Evolutionary conservation across 2,888 invertebrate species (phyloP), one percentile per base, ranked within the genome.

Genomic region (Platynereis dumerilii): DNA sequence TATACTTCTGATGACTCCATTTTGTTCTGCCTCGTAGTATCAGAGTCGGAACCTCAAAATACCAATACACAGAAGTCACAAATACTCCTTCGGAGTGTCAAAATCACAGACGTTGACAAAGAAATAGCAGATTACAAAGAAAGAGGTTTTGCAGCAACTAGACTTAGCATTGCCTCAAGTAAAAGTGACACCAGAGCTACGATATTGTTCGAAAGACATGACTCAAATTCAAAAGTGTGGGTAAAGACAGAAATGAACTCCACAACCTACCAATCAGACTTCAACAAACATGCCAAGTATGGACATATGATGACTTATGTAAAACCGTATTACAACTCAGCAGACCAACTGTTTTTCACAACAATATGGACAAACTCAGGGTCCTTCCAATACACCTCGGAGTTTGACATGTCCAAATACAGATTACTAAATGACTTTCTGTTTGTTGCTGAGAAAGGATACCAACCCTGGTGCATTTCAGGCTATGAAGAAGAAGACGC

Each of bases 401-500:
- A 68, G 34, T 27, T 56, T 22, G 66, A 63, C 39, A 68, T 68
- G 68, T 68, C 66, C 26, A 26, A 62, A 26, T 60, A 66, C 42
- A 34, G 63, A 53, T 44, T 67, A 7, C 57, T 67, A n/a, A 57
- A 53, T 29, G 67, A 67, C 55, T 61, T 67, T 29, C 45, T 55
- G 29, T 27, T 64, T 20, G 55, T 34, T 20, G 64, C 58, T n/a
- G 58, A 60, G 59, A 67, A 64, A 48, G 58, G 59, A 24, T 67
- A 59, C 28, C 44, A 45, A 24, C 67, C 67, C 2, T 45, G 53
- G 7, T 67, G 63, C 44, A 60, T 67, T n/a, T 29, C 63, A 42
- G 67, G 67, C 17, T 67, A 67, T 29, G 67, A 67, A 34, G 58
- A 57, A 22, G 67, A 67, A 28, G 67, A 63, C n/a, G 64, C 52